These are phyloP conservation scores for Ditylenchus dipsaci DNA, from an alignment of 1,140 invertebrate genomes.

Conservation along the genomic window DNA sequence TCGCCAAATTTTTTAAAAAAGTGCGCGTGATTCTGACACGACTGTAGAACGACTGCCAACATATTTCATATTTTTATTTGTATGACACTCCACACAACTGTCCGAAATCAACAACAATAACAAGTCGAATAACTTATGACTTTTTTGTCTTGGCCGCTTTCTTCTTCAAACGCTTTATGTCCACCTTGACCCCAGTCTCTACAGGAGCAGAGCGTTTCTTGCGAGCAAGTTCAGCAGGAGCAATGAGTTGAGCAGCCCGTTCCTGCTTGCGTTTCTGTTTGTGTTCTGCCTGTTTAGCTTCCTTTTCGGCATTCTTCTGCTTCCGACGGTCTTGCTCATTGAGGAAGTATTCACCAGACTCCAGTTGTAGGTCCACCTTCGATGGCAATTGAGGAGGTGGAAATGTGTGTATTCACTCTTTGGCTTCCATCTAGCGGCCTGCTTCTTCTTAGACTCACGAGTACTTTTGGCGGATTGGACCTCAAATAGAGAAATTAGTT, in stretches of 20 bases:
- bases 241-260: constrained; percentile 16
- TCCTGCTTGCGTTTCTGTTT: constrained; percentile 26
- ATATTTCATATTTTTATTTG: too few relatives aligned
- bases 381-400: constrained; percentile 75
- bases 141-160: constrained; percentile 1
- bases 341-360: constrained; percentile 92
- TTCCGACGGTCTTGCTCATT: constrained; percentile 62
- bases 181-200: background rate
- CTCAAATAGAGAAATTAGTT: constrained; percentile 22
- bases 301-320: constrained; percentile 20
- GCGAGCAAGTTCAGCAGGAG: constrained; percentile 28
- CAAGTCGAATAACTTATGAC: too few relatives aligned
- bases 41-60: too few relatives aligned
- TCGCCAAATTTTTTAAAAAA: too few relatives aligned
- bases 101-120: too few relatives aligned
- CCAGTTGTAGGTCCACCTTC: constrained; percentile 86
- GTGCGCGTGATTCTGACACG: too few relatives aligned
- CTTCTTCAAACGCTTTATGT: constrained; percentile 13
- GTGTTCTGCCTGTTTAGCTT: constrained; percentile 15
- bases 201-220: constrained; percentile 9
- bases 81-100: too few relatives aligned
- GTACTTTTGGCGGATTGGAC: constrained; percentile 65
- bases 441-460: constrained; percentile 78
- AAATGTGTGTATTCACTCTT: constrained; percentile 94
- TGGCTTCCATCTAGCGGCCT: constrained; percentile 64